A percentile compares a stretch with the other conserved stretches of the same genome.
Evolutionary conservation across 2,113 vertebrate species (phyloP).

Genomic region (Lophotis ruficrista): DNA sequence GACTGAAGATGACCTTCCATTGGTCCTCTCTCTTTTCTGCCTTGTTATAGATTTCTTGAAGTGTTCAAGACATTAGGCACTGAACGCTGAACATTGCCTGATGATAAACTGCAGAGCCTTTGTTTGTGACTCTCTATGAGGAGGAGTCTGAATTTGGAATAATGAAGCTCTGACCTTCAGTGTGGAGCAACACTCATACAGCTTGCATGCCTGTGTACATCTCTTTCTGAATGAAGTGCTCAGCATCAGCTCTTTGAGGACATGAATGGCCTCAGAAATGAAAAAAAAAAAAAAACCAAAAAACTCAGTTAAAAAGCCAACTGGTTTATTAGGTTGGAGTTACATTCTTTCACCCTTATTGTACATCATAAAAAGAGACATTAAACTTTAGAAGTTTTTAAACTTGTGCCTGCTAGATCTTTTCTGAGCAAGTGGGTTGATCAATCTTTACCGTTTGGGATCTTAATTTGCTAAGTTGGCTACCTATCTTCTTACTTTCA

Average conservation of each 20-base stretch:
- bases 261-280: neutral
- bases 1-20: neutral
- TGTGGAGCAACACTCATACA: neutral
- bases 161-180: neutral
- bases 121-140: neutral
- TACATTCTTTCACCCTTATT: neutral
- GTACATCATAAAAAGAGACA: neutral
- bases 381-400: neutral
- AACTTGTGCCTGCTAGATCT: neutral
- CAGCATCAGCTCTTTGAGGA: neutral
- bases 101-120: neutral
- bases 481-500: neutral
- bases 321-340: neutral
- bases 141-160: neutral
- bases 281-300: neutral
- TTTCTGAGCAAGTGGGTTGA: neutral
- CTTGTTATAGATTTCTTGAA: neutral
- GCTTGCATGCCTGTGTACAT: neutral
- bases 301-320: neutral
- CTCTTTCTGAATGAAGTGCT: neutral
- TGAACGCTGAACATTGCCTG: neutral
- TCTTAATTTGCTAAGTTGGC: neutral
- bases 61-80: neutral
- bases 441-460: neutral
- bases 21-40: neutral